Evolutionary conservation across 2,113 vertebrate species (phyloP).

Genomic region (Prunella fulvescens): DNA sequence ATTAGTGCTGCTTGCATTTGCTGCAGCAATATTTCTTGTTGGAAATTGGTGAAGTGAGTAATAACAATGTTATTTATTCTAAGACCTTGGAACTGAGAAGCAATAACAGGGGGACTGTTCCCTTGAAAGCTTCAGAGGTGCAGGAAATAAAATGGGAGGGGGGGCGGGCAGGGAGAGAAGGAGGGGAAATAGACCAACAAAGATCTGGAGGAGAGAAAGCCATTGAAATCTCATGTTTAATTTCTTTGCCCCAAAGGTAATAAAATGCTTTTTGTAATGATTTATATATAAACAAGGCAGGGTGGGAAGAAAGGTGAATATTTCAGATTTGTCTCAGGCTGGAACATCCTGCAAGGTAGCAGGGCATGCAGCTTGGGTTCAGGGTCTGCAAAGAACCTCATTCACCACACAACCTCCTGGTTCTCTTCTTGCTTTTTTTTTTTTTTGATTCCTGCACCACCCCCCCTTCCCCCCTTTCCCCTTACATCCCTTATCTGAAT

Average conservation of each 20-base stretch:
- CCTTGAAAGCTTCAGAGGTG: constrained; percentile 52
- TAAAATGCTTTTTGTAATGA: constrained; percentile 19
- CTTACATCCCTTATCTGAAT: constrained; percentile 76
- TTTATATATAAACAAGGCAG: constrained; percentile 5
- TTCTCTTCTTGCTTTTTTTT: neutral
- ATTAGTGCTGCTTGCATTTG: constrained; percentile 54
- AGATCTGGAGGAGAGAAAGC: constrained; percentile 40
- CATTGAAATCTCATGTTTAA: constrained; percentile 40
- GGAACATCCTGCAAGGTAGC: neutral
- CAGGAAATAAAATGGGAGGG: neutral
- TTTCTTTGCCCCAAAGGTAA: constrained; percentile 49
- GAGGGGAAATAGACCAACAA: neutral
- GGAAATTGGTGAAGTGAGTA: constrained; percentile 63
- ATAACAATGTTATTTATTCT: constrained; percentile 70
- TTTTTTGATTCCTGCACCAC: neutral
- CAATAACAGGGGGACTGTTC: constrained; percentile 40
- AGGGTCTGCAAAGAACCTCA: neutral
- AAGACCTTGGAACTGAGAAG: constrained; percentile 66
- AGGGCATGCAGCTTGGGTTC: neutral
- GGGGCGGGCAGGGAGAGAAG: neutral
- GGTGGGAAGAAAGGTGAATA: neutral
- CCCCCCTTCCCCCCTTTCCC: neutral
- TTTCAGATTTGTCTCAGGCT: neutral
- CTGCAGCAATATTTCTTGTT: constrained; percentile 61
- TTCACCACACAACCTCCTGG: neutral